phyloP scores from a whole-genome alignment of 37 sponge, comb jelly and placozoan species.

The Dysidea cf. avara region DNA sequence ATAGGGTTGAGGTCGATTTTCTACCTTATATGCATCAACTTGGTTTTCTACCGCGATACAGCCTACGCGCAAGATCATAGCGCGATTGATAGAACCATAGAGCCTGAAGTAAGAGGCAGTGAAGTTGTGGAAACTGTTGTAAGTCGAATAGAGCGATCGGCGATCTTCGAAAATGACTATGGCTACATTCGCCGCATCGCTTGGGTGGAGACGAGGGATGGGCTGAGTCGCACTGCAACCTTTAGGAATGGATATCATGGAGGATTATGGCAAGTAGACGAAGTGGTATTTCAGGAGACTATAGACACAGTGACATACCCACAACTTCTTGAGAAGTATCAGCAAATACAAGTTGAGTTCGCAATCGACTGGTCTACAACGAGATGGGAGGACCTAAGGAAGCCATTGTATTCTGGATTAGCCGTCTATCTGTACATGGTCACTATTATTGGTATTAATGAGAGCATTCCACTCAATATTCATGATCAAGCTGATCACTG shows the following conservation, averaged over 20 bases:
- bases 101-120: no score
- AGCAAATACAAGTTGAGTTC: constrained; percentile 5
- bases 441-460: no score
- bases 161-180: no score
- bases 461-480: no score
- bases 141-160: no score
- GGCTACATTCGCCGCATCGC: constrained; percentile 16
- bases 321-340: not conserved
- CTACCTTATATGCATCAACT: no score
- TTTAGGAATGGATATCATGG: constrained; percentile 36
- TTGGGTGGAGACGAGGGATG: constrained; percentile 42
- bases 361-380: constrained; percentile 29
- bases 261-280: constrained; percentile 61
- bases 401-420: constrained; percentile 47
- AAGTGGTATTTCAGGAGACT: constrained; percentile 14
- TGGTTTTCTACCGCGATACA: no score
- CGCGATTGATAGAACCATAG: no score
- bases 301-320: constrained; percentile 14
- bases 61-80: no score
- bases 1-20: no score
- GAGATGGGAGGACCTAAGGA: constrained; percentile 38
- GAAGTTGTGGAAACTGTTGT: no score
- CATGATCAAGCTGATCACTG: no score
- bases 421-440: constrained; percentile 36
- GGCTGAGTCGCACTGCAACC: constrained; percentile 14